phyloP scores from a whole-genome alignment of 2,113 vertebrate genomes.

The Entelurus aequoreus region DNA sequence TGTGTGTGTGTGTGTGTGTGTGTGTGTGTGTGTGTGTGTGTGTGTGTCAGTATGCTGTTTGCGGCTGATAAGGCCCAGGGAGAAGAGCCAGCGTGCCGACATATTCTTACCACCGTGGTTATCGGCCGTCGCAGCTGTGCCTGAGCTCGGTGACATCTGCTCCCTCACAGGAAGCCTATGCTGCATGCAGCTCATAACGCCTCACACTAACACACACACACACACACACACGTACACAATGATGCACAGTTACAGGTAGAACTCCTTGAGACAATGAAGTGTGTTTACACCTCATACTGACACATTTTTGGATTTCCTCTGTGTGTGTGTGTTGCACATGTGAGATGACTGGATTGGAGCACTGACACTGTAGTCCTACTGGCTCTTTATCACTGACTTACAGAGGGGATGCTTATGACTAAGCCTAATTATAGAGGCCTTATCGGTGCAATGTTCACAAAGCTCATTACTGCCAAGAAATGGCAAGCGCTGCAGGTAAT shows the following conservation, averaged over 20 bases:
- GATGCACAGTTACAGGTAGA: slow-evolving; percentile 44
- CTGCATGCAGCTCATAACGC: slow-evolving; percentile 54
- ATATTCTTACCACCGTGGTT: slow-evolving; percentile 73
- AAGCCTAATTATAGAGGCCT: slow-evolving; percentile 75
- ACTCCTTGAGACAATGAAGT: slow-evolving; percentile 53
- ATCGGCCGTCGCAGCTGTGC: slow-evolving; percentile 82
- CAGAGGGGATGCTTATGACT: slow-evolving; percentile 73
- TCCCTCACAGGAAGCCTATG: slow-evolving; percentile 73
- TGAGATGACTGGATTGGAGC: slow-evolving; percentile 42
- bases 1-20: slow-evolving; percentile 38
- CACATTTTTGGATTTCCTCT: slow-evolving; percentile 44
- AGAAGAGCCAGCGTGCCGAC: slow-evolving; percentile 74
- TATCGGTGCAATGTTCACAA: slow-evolving; percentile 70
- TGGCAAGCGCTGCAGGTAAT: slow-evolving; percentile 70
- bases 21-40: slow-evolving; percentile 37
- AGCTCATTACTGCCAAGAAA: slow-evolving; percentile 75
- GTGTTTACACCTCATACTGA: slow-evolving; percentile 52
- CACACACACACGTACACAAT: slow-evolving; percentile 1
- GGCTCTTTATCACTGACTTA: slow-evolving; percentile 73
- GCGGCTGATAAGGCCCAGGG: slow-evolving; percentile 77
- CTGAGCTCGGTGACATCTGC: slow-evolving; percentile 80
- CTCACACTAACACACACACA: slow-evolving; percentile 12
- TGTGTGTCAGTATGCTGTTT: slow-evolving; percentile 59
- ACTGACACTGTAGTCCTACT: slow-evolving; percentile 50
- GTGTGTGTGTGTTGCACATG: slow-evolving; percentile 8